Conservation (phyloP, 2,888 invertebrate species). For the Heliconius ethilla region DNA sequence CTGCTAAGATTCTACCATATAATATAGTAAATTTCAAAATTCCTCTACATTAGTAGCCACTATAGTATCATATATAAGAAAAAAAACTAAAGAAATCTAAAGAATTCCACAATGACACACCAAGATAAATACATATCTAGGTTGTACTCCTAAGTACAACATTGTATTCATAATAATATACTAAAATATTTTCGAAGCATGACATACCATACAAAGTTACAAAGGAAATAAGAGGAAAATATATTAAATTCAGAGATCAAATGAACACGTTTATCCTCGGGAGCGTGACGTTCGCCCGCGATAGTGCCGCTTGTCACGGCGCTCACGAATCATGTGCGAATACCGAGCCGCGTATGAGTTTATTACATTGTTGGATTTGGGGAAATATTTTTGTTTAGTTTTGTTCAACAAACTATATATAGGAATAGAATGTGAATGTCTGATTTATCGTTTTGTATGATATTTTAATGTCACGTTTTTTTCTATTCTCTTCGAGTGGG, state of each 20-base stretch:
- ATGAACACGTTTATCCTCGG: slow-evolving; percentile 37
- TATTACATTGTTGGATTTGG: slow-evolving; percentile 29
- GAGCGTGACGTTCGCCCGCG: slow-evolving; percentile 31
- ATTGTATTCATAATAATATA: slow-evolving; percentile 14
- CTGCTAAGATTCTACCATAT: too few species aligned
- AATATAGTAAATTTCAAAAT: too few species aligned
- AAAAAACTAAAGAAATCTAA: not conserved
- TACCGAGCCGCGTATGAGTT: slow-evolving; percentile 33
- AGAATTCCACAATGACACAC: not conserved
- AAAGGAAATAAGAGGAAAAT: slow-evolving; percentile 34
- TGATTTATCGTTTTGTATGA: too few species aligned
- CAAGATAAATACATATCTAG: slow-evolving; percentile 2
- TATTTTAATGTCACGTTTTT: not conserved
- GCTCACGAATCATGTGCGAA: slow-evolving; percentile 35
- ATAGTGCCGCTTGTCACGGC: slow-evolving; percentile 36
- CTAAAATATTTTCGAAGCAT: slow-evolving; percentile 26
- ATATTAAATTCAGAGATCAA: slow-evolving; percentile 40
- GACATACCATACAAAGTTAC: slow-evolving; percentile 25
- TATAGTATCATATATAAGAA: not conserved
- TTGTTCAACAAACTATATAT: not conserved
- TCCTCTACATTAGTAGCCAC: too few species aligned
- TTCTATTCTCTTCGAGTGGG: not conserved
- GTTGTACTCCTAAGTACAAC: slow-evolving; percentile 1
- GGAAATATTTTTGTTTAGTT: slow-evolving; percentile 22
- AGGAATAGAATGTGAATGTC: not conserved